Conservation (phyloP, 2,113 vertebrate genomes). For the Silurus asotus region DNA sequence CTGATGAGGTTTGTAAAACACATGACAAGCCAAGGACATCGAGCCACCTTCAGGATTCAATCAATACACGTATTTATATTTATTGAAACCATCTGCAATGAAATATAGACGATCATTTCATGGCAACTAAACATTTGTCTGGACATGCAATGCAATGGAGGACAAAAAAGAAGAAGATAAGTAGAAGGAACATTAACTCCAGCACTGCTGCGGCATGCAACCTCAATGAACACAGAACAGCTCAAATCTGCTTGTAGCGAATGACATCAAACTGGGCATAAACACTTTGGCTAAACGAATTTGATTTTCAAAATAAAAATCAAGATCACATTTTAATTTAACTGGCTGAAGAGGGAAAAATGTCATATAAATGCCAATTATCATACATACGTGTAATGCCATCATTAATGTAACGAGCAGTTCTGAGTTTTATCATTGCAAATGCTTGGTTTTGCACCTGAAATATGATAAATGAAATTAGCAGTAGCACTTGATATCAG, state of each 20-base stretch:
- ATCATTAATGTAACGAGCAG: slow-evolving; percentile 52
- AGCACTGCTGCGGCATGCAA: not conserved
- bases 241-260: not conserved
- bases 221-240: not conserved
- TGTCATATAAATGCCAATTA: slow-evolving; percentile 39
- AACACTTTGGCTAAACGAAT: not conserved
- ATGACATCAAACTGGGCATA: slow-evolving; percentile 5
- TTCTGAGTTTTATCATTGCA: slow-evolving; percentile 58
- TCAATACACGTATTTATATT: slow-evolving; percentile 47
- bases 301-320: not conserved
- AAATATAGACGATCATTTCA: slow-evolving; percentile 52
- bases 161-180: slow-evolving; percentile 31
- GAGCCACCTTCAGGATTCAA: slow-evolving; percentile 53
- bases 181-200: slow-evolving; percentile 9
- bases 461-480: slow-evolving; percentile 37
- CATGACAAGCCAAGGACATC: slow-evolving; percentile 41
- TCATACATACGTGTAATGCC: slow-evolving; percentile 42
- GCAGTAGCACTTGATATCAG: slow-evolving; percentile 59
- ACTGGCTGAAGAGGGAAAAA: slow-evolving; percentile 18
- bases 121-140: slow-evolving; percentile 39
- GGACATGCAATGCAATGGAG: slow-evolving; percentile 35
- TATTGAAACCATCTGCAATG: slow-evolving; percentile 64
- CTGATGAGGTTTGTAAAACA: slow-evolving; percentile 53
- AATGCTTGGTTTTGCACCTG: slow-evolving; percentile 52
- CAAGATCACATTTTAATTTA: not conserved